Base-by-base conservation (phyloP, 2,888 invertebrate genomes). In the Brassicogethes aeneus region DNA sequence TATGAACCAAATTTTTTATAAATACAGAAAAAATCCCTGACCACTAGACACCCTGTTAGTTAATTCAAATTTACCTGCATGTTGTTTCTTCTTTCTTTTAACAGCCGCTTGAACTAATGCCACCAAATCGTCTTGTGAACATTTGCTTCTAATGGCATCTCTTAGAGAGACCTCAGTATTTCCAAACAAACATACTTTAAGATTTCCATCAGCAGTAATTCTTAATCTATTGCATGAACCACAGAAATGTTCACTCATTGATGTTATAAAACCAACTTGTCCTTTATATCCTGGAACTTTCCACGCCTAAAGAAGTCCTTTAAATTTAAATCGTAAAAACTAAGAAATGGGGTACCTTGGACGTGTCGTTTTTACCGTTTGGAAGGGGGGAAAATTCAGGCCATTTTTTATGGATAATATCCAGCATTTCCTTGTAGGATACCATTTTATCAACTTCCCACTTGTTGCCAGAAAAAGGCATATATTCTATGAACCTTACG, bases 401-500 rank as follows among this genome's bases (percentile, higher is more conserved):
- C 74, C 76, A 86, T 39, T 69, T 70, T 15, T 63, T 58, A 47
- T 68, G 70, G 37, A 95, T 86, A 13, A 66, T 71, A 17, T 73
- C 64, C 51, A 96, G 68, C 74, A 94, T 89, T 47, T 82, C 82
- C 43, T 76, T 59, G 59, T 81, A 93, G 2, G 92, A 74, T 46
- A 97, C 79, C 77, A 99, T 78, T 60, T 86, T 86, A 40, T 80
- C 73, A 40, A 79, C 77, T 48, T 85, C 79, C 95, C 97, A 99
- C 62, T 84, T 80, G 71, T 99, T 99, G 29, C 97, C 99, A 54
- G 84, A 80, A 72, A 99, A 99, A 35, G 99, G 99, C 97, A 99
- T 99, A 69, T 96, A 99, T 70, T 99, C 99, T 53, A 99, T 99
- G 66, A 99, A 99, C 51, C 99, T 77, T 3, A 99, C 78, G 69